phyloP scores from a whole-genome alignment of 1,140 invertebrate genomes.

The Zaprionus africanus region DNA sequence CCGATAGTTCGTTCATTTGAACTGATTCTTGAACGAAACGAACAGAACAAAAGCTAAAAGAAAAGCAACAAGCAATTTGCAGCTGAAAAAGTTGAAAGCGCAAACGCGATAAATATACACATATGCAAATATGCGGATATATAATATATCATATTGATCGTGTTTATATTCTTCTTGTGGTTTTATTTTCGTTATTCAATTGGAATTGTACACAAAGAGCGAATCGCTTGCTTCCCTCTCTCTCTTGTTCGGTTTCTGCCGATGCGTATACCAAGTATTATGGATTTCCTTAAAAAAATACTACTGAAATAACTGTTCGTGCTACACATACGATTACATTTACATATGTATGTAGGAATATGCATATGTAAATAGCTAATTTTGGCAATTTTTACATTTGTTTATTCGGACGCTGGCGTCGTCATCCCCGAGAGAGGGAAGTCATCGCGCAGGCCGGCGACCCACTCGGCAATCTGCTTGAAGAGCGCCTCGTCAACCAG shows the following conservation, averaged over 20 bases:
- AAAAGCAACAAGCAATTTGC: not conserved
- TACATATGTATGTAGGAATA: not conserved
- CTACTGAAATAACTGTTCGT: not conserved
- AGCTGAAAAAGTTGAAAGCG: not conserved
- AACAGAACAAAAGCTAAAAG: not conserved
- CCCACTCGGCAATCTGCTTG: slow-evolving; percentile 76
- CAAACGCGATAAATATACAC: not conserved
- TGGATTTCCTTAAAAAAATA: slow-evolving; percentile 1
- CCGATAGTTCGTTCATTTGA: too few relatives aligned
- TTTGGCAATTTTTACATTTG: not conserved
- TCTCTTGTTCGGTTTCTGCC: not conserved
- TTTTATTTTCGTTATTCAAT: not conserved
- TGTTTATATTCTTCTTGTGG: not conserved
- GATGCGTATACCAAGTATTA: not conserved
- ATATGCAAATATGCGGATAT: not conserved
- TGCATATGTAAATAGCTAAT: not conserved
- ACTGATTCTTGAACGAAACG: not conserved
- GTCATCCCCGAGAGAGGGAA: not conserved
- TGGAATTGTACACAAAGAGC: not conserved
- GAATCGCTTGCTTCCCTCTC: not conserved
- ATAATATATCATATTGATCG: not conserved
- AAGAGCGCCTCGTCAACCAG: slow-evolving; percentile 85
- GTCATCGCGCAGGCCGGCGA: slow-evolving; percentile 48
- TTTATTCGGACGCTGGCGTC: not conserved
- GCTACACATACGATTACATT: not conserved